Conservation (phyloP, 2,797 vertebrate genomes). For the Diglossa cyanea region DNA sequence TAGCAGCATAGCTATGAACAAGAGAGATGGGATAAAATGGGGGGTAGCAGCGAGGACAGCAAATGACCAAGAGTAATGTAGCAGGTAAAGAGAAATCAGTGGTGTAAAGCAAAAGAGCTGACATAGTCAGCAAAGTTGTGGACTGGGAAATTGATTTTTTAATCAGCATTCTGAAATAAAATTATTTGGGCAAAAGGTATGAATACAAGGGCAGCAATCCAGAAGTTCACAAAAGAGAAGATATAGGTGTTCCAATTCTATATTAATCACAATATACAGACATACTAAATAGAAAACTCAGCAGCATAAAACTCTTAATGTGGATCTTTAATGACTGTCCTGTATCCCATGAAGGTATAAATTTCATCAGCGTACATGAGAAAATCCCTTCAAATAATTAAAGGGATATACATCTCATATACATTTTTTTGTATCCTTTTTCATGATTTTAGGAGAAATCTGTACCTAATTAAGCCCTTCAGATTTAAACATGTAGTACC, state of each 20-base stretch:
- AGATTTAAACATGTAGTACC: not conserved
- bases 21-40: not conserved
- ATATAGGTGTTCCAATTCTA: not conserved
- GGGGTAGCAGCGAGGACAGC: not conserved
- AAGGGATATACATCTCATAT: not conserved
- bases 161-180: not conserved
- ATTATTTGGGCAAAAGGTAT: not conserved
- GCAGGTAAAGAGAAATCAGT: not conserved
- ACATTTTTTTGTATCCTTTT: not conserved
- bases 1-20: not conserved
- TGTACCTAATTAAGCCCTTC: not conserved
- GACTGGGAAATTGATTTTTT: not conserved
- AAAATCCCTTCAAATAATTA: not conserved
- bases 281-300: not conserved
- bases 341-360: not conserved
- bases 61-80: not conserved
- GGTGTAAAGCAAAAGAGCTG: not conserved
- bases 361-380: not conserved
- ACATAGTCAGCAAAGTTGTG: not conserved
- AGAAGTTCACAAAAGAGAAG: not conserved
- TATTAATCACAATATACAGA: not conserved
- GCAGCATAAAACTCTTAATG: not conserved
- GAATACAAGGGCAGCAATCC: not conserved
- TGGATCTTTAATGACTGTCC: not conserved
- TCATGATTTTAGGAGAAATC: not conserved